phyloP scores from a whole-genome alignment of 2,888 invertebrate species.

The Helobdella robusta region DNA sequence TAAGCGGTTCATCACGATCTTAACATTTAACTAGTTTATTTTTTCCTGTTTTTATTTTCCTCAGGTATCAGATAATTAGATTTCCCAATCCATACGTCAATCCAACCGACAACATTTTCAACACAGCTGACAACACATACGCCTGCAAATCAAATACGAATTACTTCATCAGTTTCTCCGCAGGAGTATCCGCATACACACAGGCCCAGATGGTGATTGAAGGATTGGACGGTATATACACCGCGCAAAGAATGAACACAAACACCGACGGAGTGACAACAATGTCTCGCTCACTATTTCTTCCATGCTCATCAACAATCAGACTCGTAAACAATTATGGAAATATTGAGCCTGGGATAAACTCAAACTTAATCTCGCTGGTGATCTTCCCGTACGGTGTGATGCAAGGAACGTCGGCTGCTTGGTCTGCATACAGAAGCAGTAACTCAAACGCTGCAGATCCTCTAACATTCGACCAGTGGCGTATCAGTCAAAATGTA shows the following conservation, averaged over 20 bases:
- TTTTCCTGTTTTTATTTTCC: neutral
- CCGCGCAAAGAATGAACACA: conserved; percentile 12
- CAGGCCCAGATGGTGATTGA: conserved; percentile 3
- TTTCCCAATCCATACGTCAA: conserved; percentile 14
- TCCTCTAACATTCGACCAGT: conserved; percentile 24
- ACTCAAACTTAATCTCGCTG: conserved; percentile 21
- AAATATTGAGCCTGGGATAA: conserved; percentile 7
- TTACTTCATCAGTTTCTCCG: conserved; percentile 27
- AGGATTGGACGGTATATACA: conserved; percentile 9
- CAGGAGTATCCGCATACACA: conserved; percentile 21
- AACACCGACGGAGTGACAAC: conserved; percentile 21
- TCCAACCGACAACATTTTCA: conserved; percentile 9
- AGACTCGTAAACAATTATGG: conserved; percentile 12
- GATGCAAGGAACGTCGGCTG: neutral
- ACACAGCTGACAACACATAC: conserved; percentile 22
- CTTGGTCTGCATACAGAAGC: conserved; percentile 27
- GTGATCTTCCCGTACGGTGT: conserved; percentile 23
- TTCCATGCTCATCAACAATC: conserved; percentile 18
- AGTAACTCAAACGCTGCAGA: conserved; percentile 7
- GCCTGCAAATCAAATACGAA: conserved; percentile 7
- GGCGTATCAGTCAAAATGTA: conserved; percentile 12
- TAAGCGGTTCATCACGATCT: neutral
- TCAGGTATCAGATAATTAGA: neutral
- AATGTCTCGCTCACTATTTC: conserved; percentile 23
- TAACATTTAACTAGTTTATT: neutral